Evolutionary conservation across 1,140 invertebrate species (phyloP).

Genomic region (Drosophila kohkoa): DNA sequence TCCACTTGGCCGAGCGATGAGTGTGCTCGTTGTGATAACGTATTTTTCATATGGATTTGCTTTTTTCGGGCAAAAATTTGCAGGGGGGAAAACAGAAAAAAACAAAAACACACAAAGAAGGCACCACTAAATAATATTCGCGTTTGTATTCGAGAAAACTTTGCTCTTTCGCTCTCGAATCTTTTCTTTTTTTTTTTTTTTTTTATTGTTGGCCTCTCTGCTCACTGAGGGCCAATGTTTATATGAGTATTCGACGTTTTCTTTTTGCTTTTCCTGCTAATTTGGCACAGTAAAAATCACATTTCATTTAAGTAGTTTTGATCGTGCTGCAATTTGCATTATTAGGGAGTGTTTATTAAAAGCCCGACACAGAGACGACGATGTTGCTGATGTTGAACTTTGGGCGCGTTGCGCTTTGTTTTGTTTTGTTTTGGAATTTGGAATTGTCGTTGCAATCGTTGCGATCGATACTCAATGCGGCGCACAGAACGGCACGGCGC

Average conservation of each 20-base stretch:
- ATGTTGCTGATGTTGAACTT: constrained; percentile 25
- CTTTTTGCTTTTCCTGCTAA: constrained; percentile 35
- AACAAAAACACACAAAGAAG: neutral
- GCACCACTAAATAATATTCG: constrained; percentile 2
- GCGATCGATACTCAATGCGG: constrained; percentile 45
- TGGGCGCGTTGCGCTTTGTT: constrained; percentile 42
- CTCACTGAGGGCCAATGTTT: constrained; percentile 21
- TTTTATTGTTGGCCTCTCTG: neutral
- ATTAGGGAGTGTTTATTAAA: no score
- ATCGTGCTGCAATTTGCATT: neutral
- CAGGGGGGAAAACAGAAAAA: constrained; percentile 29
- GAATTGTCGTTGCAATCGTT: constrained; percentile 51
- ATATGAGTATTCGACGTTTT: constrained; percentile 18
- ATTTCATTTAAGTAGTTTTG: neutral
- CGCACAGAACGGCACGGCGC: constrained; percentile 56
- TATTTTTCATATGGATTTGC: constrained; percentile 50
- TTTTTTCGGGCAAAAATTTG: constrained; percentile 20
- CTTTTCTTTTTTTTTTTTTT: no score
- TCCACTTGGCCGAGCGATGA: constrained; percentile 37
- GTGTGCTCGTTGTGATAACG: constrained; percentile 59
- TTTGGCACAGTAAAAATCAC: constrained; percentile 14
- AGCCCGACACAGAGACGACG: neutral
- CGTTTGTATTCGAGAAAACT: constrained; percentile 3
- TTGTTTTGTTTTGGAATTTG: constrained; percentile 4
- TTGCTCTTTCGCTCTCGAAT: neutral